Conservation (phyloP, 2,113 vertebrate genomes). For the Osmerus mordax region DNA sequence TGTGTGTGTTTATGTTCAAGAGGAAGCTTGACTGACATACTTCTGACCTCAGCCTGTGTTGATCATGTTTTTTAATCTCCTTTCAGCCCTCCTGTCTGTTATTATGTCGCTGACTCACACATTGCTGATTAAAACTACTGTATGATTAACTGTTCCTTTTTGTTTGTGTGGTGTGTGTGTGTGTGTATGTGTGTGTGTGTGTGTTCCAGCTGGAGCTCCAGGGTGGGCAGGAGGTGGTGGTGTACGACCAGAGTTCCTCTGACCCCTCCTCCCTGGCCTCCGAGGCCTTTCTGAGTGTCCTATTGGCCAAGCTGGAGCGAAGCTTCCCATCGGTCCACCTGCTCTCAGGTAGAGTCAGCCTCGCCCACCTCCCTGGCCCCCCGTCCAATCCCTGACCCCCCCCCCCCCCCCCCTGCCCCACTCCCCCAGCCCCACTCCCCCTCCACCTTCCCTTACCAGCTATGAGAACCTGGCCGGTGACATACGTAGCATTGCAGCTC, state of each 20-base stretch:
- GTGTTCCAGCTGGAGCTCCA: conserved; percentile 81
- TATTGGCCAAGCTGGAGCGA: conserved; percentile 89
- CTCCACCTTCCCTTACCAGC: background rate
- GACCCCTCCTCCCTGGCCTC: conserved; percentile 74
- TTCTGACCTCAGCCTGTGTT: no score
- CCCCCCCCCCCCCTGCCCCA: background rate
- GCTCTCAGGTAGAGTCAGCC: conserved; percentile 80
- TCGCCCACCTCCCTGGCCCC: background rate
- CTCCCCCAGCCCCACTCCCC: no score
- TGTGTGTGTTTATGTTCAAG: background rate
- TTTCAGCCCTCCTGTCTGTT: background rate
- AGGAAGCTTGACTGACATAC: no score
- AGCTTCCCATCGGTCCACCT: conserved; percentile 85
- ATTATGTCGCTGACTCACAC: background rate
- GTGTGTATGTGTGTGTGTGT: conserved; percentile 12
- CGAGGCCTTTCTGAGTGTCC: conserved; percentile 87
- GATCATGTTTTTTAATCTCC: no score
- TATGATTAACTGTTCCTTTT: background rate
- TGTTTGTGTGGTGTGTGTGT: background rate
- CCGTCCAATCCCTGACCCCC: background rate
- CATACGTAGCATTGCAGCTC: background rate
- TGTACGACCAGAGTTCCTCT: conserved; percentile 89
- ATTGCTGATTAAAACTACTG: background rate
- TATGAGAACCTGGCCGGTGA: background rate
- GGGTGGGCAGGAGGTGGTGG: conserved; percentile 83